Evolutionary conservation across 2,888 invertebrate genomes (phyloP), one percentile per base, ranked within the genome.

Genomic region (Xestia ashworthii): DNA sequence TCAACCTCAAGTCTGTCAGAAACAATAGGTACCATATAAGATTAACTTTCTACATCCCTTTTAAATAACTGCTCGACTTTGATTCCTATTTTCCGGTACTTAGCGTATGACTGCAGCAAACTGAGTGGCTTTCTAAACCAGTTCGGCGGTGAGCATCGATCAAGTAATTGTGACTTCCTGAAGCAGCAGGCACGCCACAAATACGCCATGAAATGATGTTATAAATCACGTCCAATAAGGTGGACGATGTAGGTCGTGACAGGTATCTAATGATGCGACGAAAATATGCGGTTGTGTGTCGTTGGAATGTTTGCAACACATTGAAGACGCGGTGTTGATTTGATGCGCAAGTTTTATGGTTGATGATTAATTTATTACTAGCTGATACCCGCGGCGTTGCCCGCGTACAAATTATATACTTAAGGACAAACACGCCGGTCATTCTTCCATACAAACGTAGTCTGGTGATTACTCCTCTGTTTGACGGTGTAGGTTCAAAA

Each of bases 111-210:
- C 62, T 41, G 74, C 72, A 53, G 74, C 72, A 53, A 75, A 80
- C 60, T 75, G 62, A 66, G 65, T 83, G 64, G 70, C 81, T 86
- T 87, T 89, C 89, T 83, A 88, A 85, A 87, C 86, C 83, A 80
- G 85, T 85, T 82, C 64, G 74, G 64, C 58, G 48, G 66, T 78
- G 68, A 67, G 55, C 73, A 80, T 83, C 80, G 55, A 81, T 88
- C 82, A n/a, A 55, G 87, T 83, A 82, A 85, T 82, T 85, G 87
- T 81, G 68, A 70, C 78, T 85, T 80, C 83, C 80, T 84, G 84
- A 82, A 76, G 74, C 73, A 48, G 81, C 65, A 66, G 67, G 74
- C 78, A 70, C 62, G 72, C 78, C 76, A 78, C 82, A 82, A 85
- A 88, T 79, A 44, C 71, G 38, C 81, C 82, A 72, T 87, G 85